Evolutionary conservation across 2,113 vertebrate genomes (phyloP).

Genomic region (Poecilia latipinna): DNA sequence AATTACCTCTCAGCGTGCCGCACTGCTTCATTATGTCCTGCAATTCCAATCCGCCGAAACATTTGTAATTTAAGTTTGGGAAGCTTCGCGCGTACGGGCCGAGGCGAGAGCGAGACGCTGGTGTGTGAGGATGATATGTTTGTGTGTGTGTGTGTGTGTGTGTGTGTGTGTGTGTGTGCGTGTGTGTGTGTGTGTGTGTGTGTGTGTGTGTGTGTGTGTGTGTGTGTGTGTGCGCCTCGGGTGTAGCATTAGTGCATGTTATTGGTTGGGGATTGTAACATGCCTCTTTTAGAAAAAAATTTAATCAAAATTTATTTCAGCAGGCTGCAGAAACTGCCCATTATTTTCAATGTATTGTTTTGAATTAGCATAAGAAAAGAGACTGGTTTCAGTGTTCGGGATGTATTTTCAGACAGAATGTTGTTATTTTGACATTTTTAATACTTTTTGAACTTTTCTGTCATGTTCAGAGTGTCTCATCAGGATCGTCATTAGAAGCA

Average conservation of each 20-base stretch:
- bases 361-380: constrained; percentile 25
- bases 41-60: constrained; percentile 89
- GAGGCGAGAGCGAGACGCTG: constrained; percentile 55
- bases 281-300: constrained; percentile 52
- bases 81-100: constrained; percentile 57
- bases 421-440: neutral
- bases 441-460: neutral
- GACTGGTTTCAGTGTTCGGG: neutral
- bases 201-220: constrained; percentile 8
- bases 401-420: neutral
- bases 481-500: neutral
- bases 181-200: neutral
- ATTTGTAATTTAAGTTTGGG: constrained; percentile 92
- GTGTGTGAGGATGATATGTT: constrained; percentile 31
- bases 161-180: neutral
- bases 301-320: constrained; percentile 67
- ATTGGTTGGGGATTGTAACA: constrained; percentile 59
- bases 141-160: constrained; percentile 12
- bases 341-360: constrained; percentile 66
- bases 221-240: constrained; percentile 20
- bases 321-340: constrained; percentile 56
- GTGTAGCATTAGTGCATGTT: constrained; percentile 53
- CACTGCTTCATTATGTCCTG: constrained; percentile 96
- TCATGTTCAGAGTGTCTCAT: neutral
- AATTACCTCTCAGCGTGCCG: constrained; percentile 98